A percentile compares a stretch with the other conserved stretches of the same genome.
These are phyloP conservation scores for Lepidochitona cinerea DNA, from an alignment of 2,888 invertebrate species.

Conservation along the genomic window DNA sequence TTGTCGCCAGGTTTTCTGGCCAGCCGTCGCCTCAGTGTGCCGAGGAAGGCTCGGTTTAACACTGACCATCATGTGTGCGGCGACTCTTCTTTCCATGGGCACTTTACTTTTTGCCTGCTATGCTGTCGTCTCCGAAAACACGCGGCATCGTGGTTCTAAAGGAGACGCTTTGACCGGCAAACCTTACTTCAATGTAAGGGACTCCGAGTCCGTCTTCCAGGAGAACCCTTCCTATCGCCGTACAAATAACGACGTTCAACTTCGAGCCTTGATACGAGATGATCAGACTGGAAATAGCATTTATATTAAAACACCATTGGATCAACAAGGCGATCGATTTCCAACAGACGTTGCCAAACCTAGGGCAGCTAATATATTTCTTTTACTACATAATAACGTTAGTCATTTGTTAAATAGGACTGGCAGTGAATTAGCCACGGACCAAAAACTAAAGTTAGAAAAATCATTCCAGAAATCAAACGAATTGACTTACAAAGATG, in stretches of 20 bases:
- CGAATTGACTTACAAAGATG: neutral
- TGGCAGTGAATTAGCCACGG: neutral
- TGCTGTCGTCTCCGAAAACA: neutral
- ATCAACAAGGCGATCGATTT: neutral
- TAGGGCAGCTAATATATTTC: neutral
- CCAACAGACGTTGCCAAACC: neutral
- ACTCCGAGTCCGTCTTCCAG: neutral
- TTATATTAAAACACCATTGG: neutral
- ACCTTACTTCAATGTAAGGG: neutral
- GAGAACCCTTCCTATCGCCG: neutral
- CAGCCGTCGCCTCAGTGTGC: neutral
- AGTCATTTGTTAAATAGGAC: neutral
- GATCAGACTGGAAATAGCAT: neutral
- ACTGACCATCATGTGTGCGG: slow-evolving; percentile 6
- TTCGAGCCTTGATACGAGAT: neutral
- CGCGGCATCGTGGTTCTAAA: neutral
- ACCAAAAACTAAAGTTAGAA: neutral
- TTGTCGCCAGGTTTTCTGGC: neutral
- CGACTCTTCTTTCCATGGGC: neutral
- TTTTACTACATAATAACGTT: neutral
- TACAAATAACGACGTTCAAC: neutral
- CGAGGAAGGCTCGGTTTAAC: neutral
- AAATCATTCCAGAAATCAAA: neutral
- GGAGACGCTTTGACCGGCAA: neutral
- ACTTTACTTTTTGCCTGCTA: neutral